phyloP scores from a whole-genome alignment of 1,140 invertebrate species.

The Diplogasteroides magnus region DNA sequence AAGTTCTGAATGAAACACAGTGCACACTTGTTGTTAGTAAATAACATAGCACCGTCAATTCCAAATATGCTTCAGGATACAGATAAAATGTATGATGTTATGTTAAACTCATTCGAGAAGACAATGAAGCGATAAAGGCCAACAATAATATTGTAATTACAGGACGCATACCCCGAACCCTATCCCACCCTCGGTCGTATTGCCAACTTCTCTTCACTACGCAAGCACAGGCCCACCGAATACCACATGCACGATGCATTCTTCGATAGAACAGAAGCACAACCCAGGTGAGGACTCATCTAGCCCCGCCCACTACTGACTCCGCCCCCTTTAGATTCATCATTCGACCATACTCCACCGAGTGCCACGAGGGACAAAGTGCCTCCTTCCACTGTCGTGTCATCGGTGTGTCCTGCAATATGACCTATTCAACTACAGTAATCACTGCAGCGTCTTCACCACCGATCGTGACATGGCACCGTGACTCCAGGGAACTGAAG shows the following conservation, averaged over 20 bases:
- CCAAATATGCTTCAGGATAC: no score
- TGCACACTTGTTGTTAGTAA: no score
- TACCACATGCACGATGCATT: conserved; percentile 86
- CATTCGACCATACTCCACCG: conserved; percentile 85
- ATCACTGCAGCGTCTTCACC: conserved; percentile 70
- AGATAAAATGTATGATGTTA: no score
- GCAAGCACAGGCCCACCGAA: conserved; percentile 89
- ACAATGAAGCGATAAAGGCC: no score
- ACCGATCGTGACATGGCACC: conserved; percentile 85
- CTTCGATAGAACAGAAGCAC: conserved; percentile 87
- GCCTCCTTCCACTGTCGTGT: conserved; percentile 94
- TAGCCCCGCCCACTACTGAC: background rate
- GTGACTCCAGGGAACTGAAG: conserved; percentile 82
- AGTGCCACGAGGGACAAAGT: conserved; percentile 91
- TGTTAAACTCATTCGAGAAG: no score
- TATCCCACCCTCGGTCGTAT: conserved; percentile 86
- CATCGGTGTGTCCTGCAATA: conserved; percentile 60
- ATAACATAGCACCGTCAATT: no score
- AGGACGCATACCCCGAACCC: conserved; percentile 80
- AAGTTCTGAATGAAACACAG: no score
- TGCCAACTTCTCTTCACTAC: conserved; percentile 91
- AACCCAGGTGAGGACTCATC: conserved; percentile 62
- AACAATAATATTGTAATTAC: conserved; percentile 12
- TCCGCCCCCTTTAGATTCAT: conserved; percentile 70
- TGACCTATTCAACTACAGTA: background rate